phyloP scores from a whole-genome alignment of 2,113 vertebrate genomes.

The Pica pica region DNA sequence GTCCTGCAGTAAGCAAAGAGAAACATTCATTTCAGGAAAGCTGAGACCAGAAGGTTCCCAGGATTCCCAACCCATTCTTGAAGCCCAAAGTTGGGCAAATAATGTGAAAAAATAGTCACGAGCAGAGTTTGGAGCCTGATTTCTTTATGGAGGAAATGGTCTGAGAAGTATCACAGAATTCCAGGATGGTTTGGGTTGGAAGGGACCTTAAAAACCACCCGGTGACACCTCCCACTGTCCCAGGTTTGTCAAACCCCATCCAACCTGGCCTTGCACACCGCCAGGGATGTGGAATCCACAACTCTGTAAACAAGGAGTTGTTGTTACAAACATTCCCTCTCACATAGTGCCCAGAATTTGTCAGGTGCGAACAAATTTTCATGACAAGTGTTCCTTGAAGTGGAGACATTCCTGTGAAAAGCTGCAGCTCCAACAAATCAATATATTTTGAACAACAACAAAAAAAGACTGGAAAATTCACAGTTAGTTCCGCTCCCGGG shows the following conservation, averaged over 20 bases:
- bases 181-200: neutral
- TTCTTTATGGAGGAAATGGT: neutral
- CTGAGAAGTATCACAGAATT: neutral
- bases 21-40: neutral
- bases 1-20: neutral
- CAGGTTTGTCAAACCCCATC: neutral
- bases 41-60: neutral
- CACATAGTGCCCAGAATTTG: neutral
- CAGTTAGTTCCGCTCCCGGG: neutral
- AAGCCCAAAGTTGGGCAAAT: neutral
- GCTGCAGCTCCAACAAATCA: neutral
- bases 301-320: neutral
- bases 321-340: neutral
- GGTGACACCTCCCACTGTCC: neutral
- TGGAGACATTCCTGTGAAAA: neutral
- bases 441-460: neutral
- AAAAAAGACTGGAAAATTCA: neutral
- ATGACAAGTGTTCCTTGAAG: neutral
- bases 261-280: fast-evolving
- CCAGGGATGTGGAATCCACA: neutral
- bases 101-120: fast-evolving
- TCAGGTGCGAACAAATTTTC: neutral
- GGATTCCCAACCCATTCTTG: neutral
- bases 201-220: fast-evolving
- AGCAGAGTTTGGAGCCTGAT: neutral